These are phyloP conservation scores for Troides aeacus DNA, from an alignment of 2,888 invertebrate genomes.

Conservation along the genomic window DNA sequence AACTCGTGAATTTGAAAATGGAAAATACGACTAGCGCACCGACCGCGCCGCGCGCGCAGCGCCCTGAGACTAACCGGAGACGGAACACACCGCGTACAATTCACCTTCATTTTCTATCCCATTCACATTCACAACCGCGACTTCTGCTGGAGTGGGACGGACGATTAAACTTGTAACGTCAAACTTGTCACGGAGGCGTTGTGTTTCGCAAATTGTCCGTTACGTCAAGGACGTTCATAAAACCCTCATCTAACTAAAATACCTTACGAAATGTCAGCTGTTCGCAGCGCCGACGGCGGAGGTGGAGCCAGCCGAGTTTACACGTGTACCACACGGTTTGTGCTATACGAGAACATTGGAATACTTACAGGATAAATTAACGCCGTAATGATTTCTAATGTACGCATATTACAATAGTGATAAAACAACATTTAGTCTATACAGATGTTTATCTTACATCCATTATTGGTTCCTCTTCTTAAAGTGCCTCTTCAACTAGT, in stretches of 20 bases:
- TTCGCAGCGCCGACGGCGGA: slow-evolving; percentile 41
- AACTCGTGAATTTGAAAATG: slow-evolving; percentile 52
- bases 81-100: slow-evolving; percentile 52
- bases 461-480: too few relatives aligned
- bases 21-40: slow-evolving; percentile 46
- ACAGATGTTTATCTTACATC: too few relatives aligned
- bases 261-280: slow-evolving; percentile 56
- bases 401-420: too few relatives aligned
- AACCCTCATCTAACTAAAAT: slow-evolving; percentile 50
- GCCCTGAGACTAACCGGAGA: slow-evolving; percentile 73
- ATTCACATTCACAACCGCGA: slow-evolving; percentile 46
- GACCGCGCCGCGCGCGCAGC: slow-evolving; percentile 68
- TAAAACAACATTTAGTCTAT: too few relatives aligned
- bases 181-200: slow-evolving; percentile 51
- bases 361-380: too few relatives aligned
- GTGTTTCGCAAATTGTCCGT: slow-evolving; percentile 59
- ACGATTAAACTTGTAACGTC: slow-evolving; percentile 43
- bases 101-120: slow-evolving; percentile 52
- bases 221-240: slow-evolving; percentile 68
- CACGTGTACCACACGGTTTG: slow-evolving; percentile 44
- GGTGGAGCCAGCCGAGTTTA: neutral
- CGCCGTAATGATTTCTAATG: too few relatives aligned
- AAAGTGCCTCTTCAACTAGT: too few relatives aligned
- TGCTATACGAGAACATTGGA: slow-evolving; percentile 38
- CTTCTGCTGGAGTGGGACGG: slow-evolving; percentile 47